Conservation (phyloP, 2,888 invertebrate species). For the Coleophora flavipennella region DNA sequence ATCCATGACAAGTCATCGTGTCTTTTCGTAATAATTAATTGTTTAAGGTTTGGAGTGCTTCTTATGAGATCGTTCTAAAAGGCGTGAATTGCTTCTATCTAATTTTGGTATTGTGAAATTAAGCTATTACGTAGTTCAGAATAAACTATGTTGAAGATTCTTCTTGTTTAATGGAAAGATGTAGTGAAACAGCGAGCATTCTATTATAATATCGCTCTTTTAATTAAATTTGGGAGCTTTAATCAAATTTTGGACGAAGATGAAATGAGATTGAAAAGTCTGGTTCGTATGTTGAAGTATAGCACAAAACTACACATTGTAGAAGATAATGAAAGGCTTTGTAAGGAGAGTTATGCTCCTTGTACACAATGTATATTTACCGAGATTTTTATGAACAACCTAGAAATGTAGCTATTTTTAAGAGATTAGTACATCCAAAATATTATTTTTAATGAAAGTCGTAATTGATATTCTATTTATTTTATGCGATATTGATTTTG, state of each 20-base stretch:
- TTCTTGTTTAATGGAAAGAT: no score
- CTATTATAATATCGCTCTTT: no score
- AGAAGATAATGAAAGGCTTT: constrained; percentile 8
- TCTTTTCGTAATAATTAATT: constrained; percentile 22
- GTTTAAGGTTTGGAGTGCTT: constrained; percentile 19
- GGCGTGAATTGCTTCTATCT: constrained; percentile 24
- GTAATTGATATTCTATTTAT: constrained; percentile 53
- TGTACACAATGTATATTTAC: constrained; percentile 41
- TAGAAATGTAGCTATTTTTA: constrained; percentile 41
- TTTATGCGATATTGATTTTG: constrained; percentile 38
- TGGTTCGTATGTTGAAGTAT: no score
- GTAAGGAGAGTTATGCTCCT: constrained; percentile 6
- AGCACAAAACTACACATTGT: constrained; percentile 5
- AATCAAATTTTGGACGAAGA: no score
- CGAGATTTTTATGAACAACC: constrained; percentile 52
- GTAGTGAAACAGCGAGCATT: no score
- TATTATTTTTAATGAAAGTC: constrained; percentile 34
- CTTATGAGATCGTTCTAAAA: constrained; percentile 25
- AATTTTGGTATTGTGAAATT: constrained; percentile 19
- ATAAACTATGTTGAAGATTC: no score
- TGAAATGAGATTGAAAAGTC: no score
- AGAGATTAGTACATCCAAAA: constrained; percentile 34
- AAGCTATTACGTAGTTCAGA: no score
- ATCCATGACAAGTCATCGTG: constrained; percentile 66
- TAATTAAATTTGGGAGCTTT: no score